Percentiles rank a stretch among this genome's conserved stretches.
phyloP scores from a whole-genome alignment of 2,113 vertebrate species.

The Gila orcuttii region DNA sequence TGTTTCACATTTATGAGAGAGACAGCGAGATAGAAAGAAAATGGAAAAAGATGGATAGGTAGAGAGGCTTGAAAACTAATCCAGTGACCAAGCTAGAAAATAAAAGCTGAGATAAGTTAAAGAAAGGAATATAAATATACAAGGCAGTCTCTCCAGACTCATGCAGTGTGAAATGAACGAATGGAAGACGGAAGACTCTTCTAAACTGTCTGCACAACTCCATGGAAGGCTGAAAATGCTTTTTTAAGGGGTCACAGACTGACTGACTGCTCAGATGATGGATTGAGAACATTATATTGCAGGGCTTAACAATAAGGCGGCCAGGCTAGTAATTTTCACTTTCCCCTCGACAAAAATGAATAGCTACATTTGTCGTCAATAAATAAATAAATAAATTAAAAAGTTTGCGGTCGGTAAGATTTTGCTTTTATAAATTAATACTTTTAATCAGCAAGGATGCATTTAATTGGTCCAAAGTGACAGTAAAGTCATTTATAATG shows the following conservation, averaged over 20 bases:
- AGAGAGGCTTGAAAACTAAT: neutral
- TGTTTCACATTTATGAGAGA: slow-evolving; percentile 27
- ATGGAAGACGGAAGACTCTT: slow-evolving; percentile 11
- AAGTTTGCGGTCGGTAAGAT: neutral
- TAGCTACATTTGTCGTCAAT: too few relatives aligned
- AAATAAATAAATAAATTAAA: too few relatives aligned
- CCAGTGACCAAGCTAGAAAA: neutral
- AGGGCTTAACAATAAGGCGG: neutral
- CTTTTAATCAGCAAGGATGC: neutral
- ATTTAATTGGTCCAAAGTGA: neutral
- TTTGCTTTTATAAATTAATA: neutral
- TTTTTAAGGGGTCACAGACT: slow-evolving; percentile 46
- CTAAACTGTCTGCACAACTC: slow-evolving; percentile 28
- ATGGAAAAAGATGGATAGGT: neutral
- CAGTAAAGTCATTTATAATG: too few relatives aligned
- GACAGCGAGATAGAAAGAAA: slow-evolving; percentile 28
- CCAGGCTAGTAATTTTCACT: neutral
- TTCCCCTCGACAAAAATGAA: neutral
- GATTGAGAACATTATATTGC: slow-evolving; percentile 47
- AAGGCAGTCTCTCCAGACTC: slow-evolving; percentile 29
- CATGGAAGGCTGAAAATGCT: neutral
- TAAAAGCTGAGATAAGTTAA: neutral
- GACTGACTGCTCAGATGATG: slow-evolving; percentile 52
- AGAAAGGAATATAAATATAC: neutral
- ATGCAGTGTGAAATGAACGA: slow-evolving; percentile 22